Evolutionary conservation across 2,797 vertebrate species (phyloP).

Genomic region (Gobionotothen gibberifrons): DNA sequence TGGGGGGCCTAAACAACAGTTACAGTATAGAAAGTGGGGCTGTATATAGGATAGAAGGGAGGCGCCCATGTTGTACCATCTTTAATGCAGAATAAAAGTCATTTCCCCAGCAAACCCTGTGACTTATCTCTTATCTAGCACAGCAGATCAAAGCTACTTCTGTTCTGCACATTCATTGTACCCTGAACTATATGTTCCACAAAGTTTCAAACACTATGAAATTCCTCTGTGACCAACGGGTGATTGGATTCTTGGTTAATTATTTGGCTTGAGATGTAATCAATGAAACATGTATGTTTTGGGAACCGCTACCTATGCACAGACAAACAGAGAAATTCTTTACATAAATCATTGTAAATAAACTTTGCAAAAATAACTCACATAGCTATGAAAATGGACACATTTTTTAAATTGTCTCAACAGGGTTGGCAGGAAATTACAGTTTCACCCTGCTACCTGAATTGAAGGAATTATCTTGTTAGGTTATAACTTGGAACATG

Average conservation of each 20-base stretch:
- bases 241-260: constrained; percentile 28
- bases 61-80: constrained; percentile 12
- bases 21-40: constrained; percentile 51
- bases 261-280: constrained; percentile 31
- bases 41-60: constrained; percentile 18
- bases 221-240: constrained; percentile 6
- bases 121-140: background rate
- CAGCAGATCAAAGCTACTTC: constrained; percentile 34
- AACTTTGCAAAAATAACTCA: background rate
- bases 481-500: background rate
- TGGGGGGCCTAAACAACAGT: constrained; percentile 56
- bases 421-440: background rate
- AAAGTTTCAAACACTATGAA: constrained; percentile 24
- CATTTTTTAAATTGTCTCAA: background rate
- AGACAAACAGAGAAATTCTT: background rate
- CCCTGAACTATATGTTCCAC: constrained; percentile 7
- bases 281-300: constrained; percentile 23
- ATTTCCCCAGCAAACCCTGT: constrained; percentile 28
- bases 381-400: background rate
- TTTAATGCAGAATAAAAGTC: constrained; percentile 18
- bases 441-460: background rate
- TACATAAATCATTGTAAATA: background rate
- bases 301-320: constrained; percentile 8
- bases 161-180: constrained; percentile 9
- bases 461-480: background rate